Base-by-base conservation (phyloP, 2,888 invertebrate species). In the Drosophila paramelanica region DNA sequence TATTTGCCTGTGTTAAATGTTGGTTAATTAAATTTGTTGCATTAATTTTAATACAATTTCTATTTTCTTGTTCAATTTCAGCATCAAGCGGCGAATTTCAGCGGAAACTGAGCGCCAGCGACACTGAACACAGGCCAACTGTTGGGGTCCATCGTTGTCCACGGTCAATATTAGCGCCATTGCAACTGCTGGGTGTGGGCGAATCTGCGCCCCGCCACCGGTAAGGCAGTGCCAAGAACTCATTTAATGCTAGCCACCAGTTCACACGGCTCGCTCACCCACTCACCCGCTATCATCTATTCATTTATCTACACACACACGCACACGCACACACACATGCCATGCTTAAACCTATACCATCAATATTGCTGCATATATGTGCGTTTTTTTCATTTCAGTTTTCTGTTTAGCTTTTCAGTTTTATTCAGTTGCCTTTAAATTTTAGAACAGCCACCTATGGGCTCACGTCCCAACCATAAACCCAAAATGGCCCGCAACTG, bases 141-240 rank as follows among this genome's bases (percentile, higher is more conserved):
- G 91, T 86, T 90, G 85, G 85, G 89, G 82, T 77, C 49, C 67
- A 76, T 88, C 76, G 61, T 73, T 71, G 77, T 75, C 80, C 85
- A 81, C 89, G 88, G 87, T 92, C 92, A 93, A 92, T 92, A 93
- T 93, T 92, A 93, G 92, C 88, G 91, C 92, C 84, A 92, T 93
- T 87, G 92, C 92, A 88, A 91, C 92, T 87, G 92, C 91, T 90
- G 92, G 92, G 92, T 93, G 93, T 91, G 93, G 93, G 92, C 92
- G 92, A 92, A 92, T 92, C 89, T 93, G 93, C 92, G 92, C 93
- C 92, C 92, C 92, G 90, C 92, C 92, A 89, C 92, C 91, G 91
- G 92, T 92, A 92, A 92, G 91, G 74, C 73, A 73, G 77, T 67
- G 67, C 74, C 69, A 52, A 56, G 20, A 17, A 47, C n/a, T 17